These are phyloP conservation scores for Agrochola litura DNA, from an alignment of 2,888 invertebrate genomes.

Conservation along the genomic window DNA sequence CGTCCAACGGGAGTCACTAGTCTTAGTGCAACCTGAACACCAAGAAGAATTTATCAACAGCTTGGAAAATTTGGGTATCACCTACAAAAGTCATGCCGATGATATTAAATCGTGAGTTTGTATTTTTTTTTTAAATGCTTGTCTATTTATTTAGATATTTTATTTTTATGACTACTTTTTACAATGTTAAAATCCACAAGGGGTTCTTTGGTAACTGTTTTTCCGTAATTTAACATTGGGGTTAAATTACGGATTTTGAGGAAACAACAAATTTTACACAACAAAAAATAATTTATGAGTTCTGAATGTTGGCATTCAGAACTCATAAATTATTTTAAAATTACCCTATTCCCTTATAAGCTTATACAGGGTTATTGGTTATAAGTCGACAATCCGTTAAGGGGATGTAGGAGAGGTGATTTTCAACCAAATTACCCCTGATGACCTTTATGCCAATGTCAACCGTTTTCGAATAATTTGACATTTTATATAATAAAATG, in stretches of 20 bases:
- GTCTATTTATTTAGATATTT: background rate
- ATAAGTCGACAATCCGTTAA: no score
- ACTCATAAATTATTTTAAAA: background rate
- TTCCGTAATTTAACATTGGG: no score
- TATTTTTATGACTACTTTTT: background rate
- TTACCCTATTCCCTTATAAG: background rate
- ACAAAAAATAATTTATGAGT: no score
- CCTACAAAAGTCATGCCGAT: slow-evolving; percentile 80
- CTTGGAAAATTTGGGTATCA: slow-evolving; percentile 77
- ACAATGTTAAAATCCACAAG: background rate
- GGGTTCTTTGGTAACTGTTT: background rate
- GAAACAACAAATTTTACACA: no score
- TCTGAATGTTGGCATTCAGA: no score
- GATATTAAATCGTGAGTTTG: slow-evolving; percentile 80
- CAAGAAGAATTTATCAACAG: slow-evolving; percentile 75
- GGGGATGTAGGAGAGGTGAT: no score
- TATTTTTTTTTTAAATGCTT: background rate
- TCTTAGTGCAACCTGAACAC: slow-evolving; percentile 83
- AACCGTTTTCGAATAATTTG: no score
- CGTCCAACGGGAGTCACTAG: slow-evolving; percentile 77
- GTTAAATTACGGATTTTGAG: no score
- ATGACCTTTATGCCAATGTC: no score
- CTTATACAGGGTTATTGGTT: background rate
- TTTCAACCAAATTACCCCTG: no score
- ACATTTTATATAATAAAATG: no score